Evolutionary conservation across 2,113 vertebrate species (phyloP), one percentile per base, ranked within the genome.

Genomic region (Promerops cafer): DNA sequence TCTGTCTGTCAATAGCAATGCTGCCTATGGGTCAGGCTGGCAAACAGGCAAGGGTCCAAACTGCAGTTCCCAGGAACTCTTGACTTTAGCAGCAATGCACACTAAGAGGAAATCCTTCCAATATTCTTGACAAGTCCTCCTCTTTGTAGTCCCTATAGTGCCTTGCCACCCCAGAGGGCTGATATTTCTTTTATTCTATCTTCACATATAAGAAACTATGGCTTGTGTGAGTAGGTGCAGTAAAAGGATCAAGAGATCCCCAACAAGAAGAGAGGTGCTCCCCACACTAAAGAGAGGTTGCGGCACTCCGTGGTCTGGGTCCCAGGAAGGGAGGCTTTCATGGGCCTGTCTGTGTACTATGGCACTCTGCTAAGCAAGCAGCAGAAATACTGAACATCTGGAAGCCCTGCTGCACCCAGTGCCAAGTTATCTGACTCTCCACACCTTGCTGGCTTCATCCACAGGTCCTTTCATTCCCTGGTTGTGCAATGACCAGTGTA

Each of bases 291-390:
- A 30, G 18, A 47, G 20, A 64, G 5, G 5, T 18, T 70, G 28
- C 1, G 12, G 39, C 13, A 21, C 4, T 42, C 16, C 21, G 18
- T 27, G 17, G 4, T 47, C 37, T 45, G 33, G 7, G 6, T 27
- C 9, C 20, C 30, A 27, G 47, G 27, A 84, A n/a, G 4, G 17
- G 13, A 59, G 22, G 54, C 6, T 9, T 5, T 40, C 15, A 17
- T 8, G 2, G n/a, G 18, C 24, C 21, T 57, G 9, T 5, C 27
- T 49, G 42, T 2, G 2, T 40, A 27, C 11, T 35, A 1, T 60
- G 59, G 27, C 59, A 60, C 15, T 30, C 37, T 53, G 40, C 17
- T 66, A 69, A 65, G 45, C 11, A 64, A 49, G n/a, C 27, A 87
- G 50, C 17, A 63, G 28, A 63, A 50, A 17, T 12, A 8, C 4